phyloP scores from a whole-genome alignment of 2,797 vertebrate genomes.

The Lindbergichthys nudifrons region DNA sequence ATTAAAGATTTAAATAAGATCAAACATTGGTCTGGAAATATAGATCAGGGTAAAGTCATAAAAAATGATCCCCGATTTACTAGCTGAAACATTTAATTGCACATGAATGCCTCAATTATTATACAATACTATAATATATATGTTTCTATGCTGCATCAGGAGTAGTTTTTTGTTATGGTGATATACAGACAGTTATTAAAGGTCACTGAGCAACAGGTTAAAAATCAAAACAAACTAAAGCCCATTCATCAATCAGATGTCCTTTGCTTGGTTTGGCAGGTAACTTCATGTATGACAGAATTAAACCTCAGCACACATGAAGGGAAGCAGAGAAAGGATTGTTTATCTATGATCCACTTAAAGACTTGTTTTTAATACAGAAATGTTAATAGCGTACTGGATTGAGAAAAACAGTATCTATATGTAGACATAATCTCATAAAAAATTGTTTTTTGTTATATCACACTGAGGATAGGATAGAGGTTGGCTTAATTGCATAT shows the following conservation, averaged over 20 bases:
- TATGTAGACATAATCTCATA: not conserved
- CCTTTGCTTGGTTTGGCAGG: not conserved
- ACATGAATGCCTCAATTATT: too few species aligned
- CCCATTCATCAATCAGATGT: not conserved
- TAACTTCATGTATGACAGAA: not conserved
- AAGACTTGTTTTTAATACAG: slow-evolving; percentile 12
- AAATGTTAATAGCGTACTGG: slow-evolving; percentile 3
- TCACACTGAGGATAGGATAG: slow-evolving; percentile 1
- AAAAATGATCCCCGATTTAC: not conserved
- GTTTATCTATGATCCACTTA: slow-evolving; percentile 5
- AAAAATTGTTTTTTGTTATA: slow-evolving; percentile 13
- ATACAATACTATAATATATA: too few species aligned
- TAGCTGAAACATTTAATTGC: not conserved
- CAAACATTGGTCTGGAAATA: not conserved
- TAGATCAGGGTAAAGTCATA: too few species aligned
- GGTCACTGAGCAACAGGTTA: not conserved
- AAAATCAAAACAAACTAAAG: not conserved
- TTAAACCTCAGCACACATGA: not conserved
- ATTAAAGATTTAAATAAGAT: not conserved
- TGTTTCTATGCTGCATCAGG: not conserved
- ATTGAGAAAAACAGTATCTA: slow-evolving; percentile 10
- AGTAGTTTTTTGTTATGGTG: not conserved
- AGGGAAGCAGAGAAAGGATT: not conserved
- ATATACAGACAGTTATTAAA: too few species aligned
- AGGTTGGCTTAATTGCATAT: slow-evolving; percentile 20